These are phyloP conservation scores for Nannospalax galili DNA, from an alignment of 2,113 vertebrate genomes.

Conservation along the genomic window DNA sequence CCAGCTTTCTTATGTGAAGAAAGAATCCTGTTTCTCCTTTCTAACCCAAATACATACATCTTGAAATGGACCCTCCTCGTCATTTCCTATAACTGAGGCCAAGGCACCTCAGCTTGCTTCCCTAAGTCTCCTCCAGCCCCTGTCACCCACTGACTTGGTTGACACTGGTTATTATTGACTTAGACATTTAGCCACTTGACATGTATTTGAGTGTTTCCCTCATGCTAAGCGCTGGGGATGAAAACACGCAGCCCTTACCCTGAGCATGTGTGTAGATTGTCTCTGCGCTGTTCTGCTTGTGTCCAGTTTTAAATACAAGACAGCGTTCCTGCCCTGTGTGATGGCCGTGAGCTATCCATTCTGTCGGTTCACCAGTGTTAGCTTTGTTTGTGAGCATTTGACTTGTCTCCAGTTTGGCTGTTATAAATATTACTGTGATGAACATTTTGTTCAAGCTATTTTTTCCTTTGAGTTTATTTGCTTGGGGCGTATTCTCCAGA, in stretches of 20 bases:
- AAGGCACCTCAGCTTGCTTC: background rate
- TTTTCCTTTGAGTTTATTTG: slow-evolving; percentile 62
- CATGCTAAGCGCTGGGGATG: background rate
- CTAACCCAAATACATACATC: background rate
- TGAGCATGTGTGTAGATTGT: no score
- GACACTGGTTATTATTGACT: background rate
- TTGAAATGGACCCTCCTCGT: background rate
- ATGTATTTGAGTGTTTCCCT: background rate
- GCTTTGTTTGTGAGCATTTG: background rate
- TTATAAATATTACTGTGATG: slow-evolving; percentile 65
- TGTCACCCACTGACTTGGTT: background rate
- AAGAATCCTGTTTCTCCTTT: background rate
- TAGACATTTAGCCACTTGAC: slow-evolving; percentile 2
- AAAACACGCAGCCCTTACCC: background rate
- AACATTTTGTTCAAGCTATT: slow-evolving; percentile 75
- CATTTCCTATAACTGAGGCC: background rate
- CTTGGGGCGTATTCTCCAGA: slow-evolving; percentile 57
- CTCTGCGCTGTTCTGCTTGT: background rate
- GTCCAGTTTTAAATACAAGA: background rate
- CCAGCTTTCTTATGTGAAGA: background rate
- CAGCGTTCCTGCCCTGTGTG: background rate
- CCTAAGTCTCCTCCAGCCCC: background rate
- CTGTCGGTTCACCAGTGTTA: background rate
- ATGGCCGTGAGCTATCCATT: background rate
- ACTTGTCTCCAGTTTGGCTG: slow-evolving; percentile 15